Evolutionary conservation across 2,888 invertebrate species (phyloP).

Genomic region (Neoitamus cyanurus): DNA sequence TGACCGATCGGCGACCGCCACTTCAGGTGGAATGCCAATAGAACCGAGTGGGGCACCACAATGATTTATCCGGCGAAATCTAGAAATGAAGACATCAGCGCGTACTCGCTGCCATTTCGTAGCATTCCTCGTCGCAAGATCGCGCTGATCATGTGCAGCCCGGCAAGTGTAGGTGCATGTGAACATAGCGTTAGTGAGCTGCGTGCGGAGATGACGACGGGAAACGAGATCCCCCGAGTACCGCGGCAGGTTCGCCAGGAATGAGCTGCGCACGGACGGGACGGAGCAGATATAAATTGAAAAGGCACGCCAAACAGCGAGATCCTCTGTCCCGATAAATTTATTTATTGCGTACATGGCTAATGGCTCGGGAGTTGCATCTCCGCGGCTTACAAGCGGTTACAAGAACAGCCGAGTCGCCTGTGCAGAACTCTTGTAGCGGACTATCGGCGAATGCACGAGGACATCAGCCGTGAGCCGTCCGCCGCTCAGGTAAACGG

Average conservation of each 20-base stretch:
- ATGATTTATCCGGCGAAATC: conserved; percentile 41
- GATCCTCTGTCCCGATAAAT: conserved; percentile 50
- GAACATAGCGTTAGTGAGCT: neutral
- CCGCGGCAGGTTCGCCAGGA: conserved; percentile 12
- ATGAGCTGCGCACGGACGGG: neutral
- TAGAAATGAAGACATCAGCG: conserved; percentile 51
- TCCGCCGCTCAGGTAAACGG: neutral
- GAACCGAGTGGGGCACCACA: neutral
- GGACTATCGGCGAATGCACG: conserved; percentile 27
- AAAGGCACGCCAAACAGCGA: conserved; percentile 44
- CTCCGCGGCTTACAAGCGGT: conserved; percentile 32
- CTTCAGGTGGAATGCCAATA: neutral
- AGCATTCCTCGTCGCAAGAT: neutral
- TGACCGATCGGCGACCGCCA: neutral
- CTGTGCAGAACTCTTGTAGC: conserved; percentile 7
- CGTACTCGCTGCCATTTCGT: conserved; percentile 34
- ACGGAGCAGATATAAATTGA: neutral
- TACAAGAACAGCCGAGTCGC: conserved; percentile 26
- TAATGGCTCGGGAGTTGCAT: conserved; percentile 48
- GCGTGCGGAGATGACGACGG: neutral
- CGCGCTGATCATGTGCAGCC: neutral
- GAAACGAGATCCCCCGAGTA: neutral
- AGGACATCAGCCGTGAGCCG: conserved; percentile 37
- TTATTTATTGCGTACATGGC: conserved; percentile 52
- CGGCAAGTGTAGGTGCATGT: conserved; percentile 36